Percentiles rank a stretch among this genome's conserved stretches.
Conservation (phyloP, 2,113 vertebrate species). For the Zootoca vivipara region DNA sequence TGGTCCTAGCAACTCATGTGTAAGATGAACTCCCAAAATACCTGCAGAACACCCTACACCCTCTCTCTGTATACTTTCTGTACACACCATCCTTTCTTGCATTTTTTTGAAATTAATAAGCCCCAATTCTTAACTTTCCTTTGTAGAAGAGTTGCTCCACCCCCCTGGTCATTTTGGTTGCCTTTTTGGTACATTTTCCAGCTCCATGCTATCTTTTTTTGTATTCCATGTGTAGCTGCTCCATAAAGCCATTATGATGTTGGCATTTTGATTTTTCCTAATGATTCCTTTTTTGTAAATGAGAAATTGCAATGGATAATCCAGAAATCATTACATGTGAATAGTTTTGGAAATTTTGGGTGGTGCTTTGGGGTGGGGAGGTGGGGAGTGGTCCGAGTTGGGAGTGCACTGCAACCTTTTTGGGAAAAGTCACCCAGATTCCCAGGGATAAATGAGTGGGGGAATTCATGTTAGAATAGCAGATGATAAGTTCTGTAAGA, state of each 20-base stretch:
- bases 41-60: no score
- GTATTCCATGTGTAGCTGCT: not conserved
- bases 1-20: no score
- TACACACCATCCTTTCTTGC: not conserved
- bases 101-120: not conserved
- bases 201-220: not conserved
- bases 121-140: not conserved
- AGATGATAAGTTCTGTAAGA: not conserved
- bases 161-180: not conserved
- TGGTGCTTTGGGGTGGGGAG: not conserved
- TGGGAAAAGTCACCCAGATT: not conserved
- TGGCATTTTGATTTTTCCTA: not conserved
- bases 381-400: not conserved
- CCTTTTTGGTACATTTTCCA: not conserved
- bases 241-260: not conserved
- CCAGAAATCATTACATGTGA: not conserved
- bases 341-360: not conserved
- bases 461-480: not conserved
- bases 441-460: not conserved
- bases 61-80: not conserved
- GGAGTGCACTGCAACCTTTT: not conserved
- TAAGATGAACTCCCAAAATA: no score
- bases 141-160: not conserved
- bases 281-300: not conserved
- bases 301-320: not conserved